These are phyloP conservation scores for Marisa cornuarietis DNA, from an alignment of 1,140 invertebrate genomes.

Conservation along the genomic window DNA sequence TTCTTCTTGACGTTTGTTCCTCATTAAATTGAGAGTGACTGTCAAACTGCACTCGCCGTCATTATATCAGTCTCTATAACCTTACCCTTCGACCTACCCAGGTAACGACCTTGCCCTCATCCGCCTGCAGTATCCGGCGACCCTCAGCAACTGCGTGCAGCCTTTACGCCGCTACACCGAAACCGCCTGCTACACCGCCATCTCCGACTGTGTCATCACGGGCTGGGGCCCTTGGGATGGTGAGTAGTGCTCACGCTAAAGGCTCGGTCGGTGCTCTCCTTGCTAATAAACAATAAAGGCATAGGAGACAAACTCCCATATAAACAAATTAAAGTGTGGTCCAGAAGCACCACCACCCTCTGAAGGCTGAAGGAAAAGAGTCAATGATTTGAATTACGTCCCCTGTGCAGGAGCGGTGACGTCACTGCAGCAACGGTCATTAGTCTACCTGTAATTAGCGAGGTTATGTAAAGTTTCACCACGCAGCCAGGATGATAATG, in stretches of 20 bases:
- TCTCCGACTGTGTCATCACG: conserved; percentile 6
- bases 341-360: not conserved
- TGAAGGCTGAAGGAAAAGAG: too few species aligned
- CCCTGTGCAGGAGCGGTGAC: too few species aligned
- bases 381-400: too few species aligned
- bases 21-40: not conserved
- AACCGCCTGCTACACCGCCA: not conserved
- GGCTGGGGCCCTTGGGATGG: conserved; percentile 6
- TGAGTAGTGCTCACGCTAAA: not conserved
- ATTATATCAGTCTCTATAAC: not conserved
- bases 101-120: conserved; percentile 8
- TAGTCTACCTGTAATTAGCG: not conserved
- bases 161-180: not conserved
- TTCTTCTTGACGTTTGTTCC: not conserved
- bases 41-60: too few species aligned
- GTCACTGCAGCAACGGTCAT: not conserved
- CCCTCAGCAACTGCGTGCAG: conserved; percentile 17
- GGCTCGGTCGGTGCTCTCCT: not conserved
- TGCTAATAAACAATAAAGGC: not conserved
- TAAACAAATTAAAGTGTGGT: not conserved
- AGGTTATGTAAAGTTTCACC: too few species aligned
- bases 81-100: not conserved
- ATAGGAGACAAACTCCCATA: too few species aligned
- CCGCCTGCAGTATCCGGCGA: not conserved
- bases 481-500: not conserved